Evolutionary conservation across 2,113 vertebrate species (phyloP).

Genomic region (Cinclus cinclus): DNA sequence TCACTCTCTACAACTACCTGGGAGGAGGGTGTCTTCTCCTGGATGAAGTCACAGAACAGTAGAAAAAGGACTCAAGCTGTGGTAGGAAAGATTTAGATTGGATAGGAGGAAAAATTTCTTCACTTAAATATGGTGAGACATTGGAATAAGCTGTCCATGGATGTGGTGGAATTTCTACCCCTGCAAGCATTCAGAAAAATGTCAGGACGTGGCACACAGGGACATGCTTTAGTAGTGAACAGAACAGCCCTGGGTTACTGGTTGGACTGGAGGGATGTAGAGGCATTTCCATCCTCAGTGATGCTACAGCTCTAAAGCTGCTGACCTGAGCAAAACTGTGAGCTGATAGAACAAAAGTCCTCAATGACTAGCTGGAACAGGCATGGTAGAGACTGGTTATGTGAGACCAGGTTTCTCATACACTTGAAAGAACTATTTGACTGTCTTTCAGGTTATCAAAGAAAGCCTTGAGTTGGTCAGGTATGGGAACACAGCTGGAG

Average conservation of each 20-base stretch:
- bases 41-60: neutral
- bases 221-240: neutral
- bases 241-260: neutral
- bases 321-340: neutral
- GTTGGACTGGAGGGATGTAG: neutral
- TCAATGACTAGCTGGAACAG: neutral
- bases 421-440: neutral
- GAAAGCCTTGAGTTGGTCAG: neutral
- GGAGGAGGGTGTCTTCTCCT: neutral
- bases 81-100: neutral
- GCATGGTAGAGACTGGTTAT: neutral
- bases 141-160: neutral
- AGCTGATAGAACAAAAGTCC: neutral
- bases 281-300: neutral
- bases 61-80: neutral
- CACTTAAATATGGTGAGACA: neutral
- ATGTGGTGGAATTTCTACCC: neutral
- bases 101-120: neutral
- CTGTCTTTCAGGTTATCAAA: neutral
- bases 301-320: neutral
- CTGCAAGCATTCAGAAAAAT: neutral
- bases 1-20: neutral
- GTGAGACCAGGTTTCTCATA: neutral
- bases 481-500: no score
- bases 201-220: neutral